Evolutionary conservation across 2,797 vertebrate species (phyloP).

Genomic region (Dendrocincla tyrannina): DNA sequence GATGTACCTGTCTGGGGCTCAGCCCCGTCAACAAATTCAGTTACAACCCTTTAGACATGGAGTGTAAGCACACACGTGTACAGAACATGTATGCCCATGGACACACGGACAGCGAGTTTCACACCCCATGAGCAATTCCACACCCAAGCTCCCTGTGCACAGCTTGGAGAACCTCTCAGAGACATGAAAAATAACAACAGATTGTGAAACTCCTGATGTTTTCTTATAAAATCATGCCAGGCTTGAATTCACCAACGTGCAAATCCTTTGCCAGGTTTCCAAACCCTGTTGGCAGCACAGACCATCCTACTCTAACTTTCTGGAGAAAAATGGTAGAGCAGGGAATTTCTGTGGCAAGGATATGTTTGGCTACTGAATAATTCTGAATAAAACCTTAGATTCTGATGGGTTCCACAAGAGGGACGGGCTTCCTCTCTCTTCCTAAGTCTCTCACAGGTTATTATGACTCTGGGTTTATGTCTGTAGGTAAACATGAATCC

Average conservation of each 20-base stretch:
- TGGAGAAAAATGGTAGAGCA: neutral
- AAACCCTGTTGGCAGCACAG: neutral
- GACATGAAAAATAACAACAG: neutral
- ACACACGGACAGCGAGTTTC: neutral
- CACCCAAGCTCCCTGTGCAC: neutral
- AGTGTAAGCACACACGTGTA: neutral
- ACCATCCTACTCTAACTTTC: rapidly evolving
- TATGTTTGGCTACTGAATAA: neutral
- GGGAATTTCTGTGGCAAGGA: neutral
- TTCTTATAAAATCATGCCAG: neutral
- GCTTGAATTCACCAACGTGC: neutral
- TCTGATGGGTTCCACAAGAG: neutral
- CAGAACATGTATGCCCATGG: rapidly evolving
- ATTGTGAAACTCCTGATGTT: neutral
- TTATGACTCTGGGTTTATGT: neutral
- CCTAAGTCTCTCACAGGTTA: neutral
- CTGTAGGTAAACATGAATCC: neutral
- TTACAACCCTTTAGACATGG: neutral
- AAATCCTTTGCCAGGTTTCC: neutral
- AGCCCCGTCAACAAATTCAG: neutral
- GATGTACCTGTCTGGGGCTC: neutral
- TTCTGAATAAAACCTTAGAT: neutral
- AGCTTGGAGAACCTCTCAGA: neutral
- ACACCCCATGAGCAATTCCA: neutral
- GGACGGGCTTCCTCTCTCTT: neutral